Base-by-base conservation (phyloP, 1,140 invertebrate genomes). In the Zaprionus davidi region DNA sequence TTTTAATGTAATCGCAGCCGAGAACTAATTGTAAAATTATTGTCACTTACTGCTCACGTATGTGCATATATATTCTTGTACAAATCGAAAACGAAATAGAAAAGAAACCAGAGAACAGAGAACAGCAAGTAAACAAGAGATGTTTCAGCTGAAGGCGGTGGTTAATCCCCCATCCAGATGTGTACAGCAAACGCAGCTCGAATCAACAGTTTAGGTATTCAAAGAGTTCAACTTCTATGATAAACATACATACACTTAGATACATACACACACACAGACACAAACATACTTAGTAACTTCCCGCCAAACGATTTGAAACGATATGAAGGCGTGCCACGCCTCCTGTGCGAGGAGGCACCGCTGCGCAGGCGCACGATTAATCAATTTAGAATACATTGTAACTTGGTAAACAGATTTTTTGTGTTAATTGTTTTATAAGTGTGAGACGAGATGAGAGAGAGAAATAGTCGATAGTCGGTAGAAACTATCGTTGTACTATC, bases 281-380 rank as follows among this genome's bases (percentile, higher is more conserved):
- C 44, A 63, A 17, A 63, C 60, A 64, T 71, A 74, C 64, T 59
- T 72, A 66, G 65, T 67, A 69, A 59, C 44, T 78, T 53, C 70
- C 71, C 73, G 74, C 79, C 70, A 71, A 63, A 46, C 44, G 46
- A 41, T n/a, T n/a, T 12, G 20, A 53, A 22, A 24, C 9, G 22
- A 60, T 34, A 65, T 38, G 77, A 70, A 76, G 55, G 67, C 62
- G 69, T 75, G 60, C 31, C 34, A 71, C 74, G 62, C 76, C 71
- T 58, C 62, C 46, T 13, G 46, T 22, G 41, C 41, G 57, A 65
- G 31, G 62, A 84, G 76, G 77, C 77, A 82, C 69, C 83, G 83
- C 71, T 88, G 81, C 81, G 81, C 84, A 90, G 84, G 85, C 85
- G 81, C 85, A 88, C 82, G 82, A 80, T 71, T 76, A 78, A 75